Conservation (phyloP, 2,113 vertebrate species). For the Myxocyprinus asiaticus region DNA sequence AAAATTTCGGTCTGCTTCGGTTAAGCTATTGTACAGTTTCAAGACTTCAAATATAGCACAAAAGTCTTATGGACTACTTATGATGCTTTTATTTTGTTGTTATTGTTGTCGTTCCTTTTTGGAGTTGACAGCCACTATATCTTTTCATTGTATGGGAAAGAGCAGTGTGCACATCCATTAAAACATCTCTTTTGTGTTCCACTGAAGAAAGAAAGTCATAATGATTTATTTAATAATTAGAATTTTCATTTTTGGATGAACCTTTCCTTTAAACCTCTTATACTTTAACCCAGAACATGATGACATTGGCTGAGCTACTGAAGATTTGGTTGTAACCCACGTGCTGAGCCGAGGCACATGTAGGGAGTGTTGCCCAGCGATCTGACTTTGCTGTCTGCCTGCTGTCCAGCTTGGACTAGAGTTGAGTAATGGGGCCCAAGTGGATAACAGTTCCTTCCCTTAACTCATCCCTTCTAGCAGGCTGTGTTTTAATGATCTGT, state of each 20-base stretch:
- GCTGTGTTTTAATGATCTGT: slow-evolving; percentile 28
- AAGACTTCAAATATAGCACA: too few relatives aligned
- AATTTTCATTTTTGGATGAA: not conserved
- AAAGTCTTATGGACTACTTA: too few relatives aligned
- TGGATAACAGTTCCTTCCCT: not conserved
- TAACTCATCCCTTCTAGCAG: slow-evolving; percentile 20
- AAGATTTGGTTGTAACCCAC: not conserved
- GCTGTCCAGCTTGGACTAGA: slow-evolving; percentile 1
- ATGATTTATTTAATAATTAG: too few relatives aligned
- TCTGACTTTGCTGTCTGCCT: not conserved
- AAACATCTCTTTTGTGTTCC: too few relatives aligned
- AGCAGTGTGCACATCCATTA: too few relatives aligned
- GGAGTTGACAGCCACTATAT: too few relatives aligned
- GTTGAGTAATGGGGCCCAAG: slow-evolving; percentile 20
- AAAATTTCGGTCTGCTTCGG: too few relatives aligned
- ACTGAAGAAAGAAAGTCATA: too few relatives aligned
- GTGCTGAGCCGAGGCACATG: not conserved
- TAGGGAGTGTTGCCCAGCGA: not conserved
- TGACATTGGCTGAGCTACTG: not conserved
- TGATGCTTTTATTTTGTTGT: too few relatives aligned
- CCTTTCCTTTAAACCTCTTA: not conserved
- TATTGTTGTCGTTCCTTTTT: too few relatives aligned
- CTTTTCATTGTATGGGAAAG: too few relatives aligned
- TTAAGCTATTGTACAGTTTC: too few relatives aligned
- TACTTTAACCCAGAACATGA: not conserved